These are phyloP conservation scores for Lagocephalus sceleratus DNA, from an alignment of 2,797 vertebrate genomes.

Conservation along the genomic window DNA sequence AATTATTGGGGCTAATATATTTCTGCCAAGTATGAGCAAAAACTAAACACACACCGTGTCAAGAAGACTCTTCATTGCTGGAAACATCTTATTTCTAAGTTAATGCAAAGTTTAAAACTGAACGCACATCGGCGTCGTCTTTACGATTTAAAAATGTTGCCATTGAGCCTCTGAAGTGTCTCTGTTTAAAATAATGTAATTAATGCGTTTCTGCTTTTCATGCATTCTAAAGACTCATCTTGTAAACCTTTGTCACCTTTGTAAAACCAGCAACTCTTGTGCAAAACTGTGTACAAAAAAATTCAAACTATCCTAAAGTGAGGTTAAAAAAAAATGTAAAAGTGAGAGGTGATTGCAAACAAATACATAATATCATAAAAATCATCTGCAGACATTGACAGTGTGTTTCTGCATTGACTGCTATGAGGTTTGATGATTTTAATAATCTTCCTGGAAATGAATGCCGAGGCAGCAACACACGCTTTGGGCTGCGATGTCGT, in stretches of 20 bases:
- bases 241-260: not conserved
- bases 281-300: not conserved
- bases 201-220: not conserved
- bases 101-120: too few relatives aligned
- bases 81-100: too few relatives aligned
- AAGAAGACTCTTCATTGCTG: too few relatives aligned
- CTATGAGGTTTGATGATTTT: not conserved
- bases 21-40: too few relatives aligned
- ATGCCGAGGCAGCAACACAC: not conserved
- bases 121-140: too few relatives aligned
- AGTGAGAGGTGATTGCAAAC: not conserved
- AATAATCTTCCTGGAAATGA: not conserved
- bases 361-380: not conserved
- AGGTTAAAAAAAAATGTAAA: not conserved
- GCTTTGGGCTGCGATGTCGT: conserved; percentile 3
- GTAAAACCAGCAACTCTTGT: not conserved
- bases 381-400: not conserved
- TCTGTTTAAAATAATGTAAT: not conserved
- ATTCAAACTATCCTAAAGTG: not conserved
- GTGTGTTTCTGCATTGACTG: not conserved
- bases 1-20: too few relatives aligned
- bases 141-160: not conserved
- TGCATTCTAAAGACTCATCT: not conserved
- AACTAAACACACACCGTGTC: too few relatives aligned
- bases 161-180: not conserved